Percentiles rank a stretch among this genome's conserved stretches.
These are phyloP conservation scores for Sylvietta virens DNA, from an alignment of 2,113 vertebrate species.

Conservation along the genomic window DNA sequence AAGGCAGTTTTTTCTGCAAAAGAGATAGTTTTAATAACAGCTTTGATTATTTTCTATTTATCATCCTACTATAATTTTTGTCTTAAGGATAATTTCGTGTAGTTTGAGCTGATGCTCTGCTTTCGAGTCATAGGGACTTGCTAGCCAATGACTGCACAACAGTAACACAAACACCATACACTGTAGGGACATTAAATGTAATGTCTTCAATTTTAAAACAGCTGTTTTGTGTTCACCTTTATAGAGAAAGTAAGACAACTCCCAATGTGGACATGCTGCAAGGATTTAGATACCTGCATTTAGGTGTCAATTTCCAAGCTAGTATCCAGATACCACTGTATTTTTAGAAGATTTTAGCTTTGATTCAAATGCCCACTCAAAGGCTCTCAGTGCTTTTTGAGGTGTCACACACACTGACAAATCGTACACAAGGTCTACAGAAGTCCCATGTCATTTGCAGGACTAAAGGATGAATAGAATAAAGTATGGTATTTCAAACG, in stretches of 20 bases:
- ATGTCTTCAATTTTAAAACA: neutral
- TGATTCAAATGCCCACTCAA: neutral
- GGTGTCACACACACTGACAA: neutral
- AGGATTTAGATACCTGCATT: neutral
- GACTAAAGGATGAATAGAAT: neutral
- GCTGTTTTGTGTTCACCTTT: neutral
- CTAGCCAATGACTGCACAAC: neutral
- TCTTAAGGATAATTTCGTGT: neutral
- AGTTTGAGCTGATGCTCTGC: neutral
- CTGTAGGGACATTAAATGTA: neutral
- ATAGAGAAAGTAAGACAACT: neutral
- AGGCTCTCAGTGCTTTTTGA: neutral
- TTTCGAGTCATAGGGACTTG: neutral
- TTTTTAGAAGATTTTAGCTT: neutral
- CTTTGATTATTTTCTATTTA: neutral
- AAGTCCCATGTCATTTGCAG: neutral
- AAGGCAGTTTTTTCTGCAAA: neutral
- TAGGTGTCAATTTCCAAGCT: neutral
- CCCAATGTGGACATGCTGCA: neutral
- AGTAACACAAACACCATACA: neutral
- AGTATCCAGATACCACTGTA: neutral
- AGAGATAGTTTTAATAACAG: neutral
- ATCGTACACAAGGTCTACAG: neutral
- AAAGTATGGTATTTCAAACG: neutral
- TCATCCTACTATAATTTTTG: neutral